phyloP scores from a whole-genome alignment of 2,113 vertebrate genomes.

The Panurus biarmicus region DNA sequence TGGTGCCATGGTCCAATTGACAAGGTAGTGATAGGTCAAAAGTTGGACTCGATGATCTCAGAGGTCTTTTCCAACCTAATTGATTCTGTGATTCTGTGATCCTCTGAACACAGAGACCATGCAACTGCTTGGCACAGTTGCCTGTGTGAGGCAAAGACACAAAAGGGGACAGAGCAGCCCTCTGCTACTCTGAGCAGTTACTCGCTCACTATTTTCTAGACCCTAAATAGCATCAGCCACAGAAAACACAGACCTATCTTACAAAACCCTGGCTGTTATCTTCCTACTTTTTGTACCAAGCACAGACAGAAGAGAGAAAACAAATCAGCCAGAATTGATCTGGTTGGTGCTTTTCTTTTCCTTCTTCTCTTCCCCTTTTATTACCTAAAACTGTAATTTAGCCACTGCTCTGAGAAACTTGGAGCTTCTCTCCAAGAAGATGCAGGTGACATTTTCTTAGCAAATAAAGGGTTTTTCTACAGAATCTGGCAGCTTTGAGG shows the following conservation, averaged over 20 bases:
- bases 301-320: neutral
- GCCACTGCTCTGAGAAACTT: neutral
- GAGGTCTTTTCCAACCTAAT: neutral
- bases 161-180: neutral
- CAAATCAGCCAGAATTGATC: neutral
- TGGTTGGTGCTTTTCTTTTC: neutral
- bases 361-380: neutral
- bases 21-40: neutral
- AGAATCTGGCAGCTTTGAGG: neutral
- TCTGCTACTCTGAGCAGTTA: neutral
- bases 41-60: neutral
- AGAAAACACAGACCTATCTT: neutral
- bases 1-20: neutral
- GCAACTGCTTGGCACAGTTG: neutral
- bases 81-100: neutral
- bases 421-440: neutral
- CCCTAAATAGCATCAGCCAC: neutral
- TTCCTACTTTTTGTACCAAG: neutral
- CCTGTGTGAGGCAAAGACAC: neutral
- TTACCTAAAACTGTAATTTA: neutral
- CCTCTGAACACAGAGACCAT: neutral
- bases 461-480: neutral
- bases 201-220: neutral
- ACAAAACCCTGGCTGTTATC: neutral
- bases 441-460: neutral